Evolutionary conservation across 2,888 invertebrate genomes (phyloP), one percentile per base, ranked within the genome.

Genomic region (Leucophora obtusa): DNA sequence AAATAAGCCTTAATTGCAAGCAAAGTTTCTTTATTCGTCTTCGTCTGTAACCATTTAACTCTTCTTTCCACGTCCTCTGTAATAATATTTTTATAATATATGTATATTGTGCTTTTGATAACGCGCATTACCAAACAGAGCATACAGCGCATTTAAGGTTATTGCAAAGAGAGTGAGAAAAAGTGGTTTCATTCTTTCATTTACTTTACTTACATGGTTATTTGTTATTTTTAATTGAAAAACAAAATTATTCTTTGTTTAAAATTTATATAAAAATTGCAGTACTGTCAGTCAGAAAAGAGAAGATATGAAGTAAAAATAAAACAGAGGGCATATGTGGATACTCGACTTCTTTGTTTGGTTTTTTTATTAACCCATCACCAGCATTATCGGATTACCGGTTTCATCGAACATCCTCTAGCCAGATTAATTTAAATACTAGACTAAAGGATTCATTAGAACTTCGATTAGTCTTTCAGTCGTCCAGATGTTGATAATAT

Each of bases 121-220:
- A 69, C 14, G 70, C 71, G 79, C 79, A 79, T 79, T 79, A 53
- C 75, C 66, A 79, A 79, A 75, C 79, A 79, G 79, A 79, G 79
- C 75, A 65, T 58, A 73, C 69, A 47, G 74, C 71, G 75, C 75
- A 79, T 62, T 71, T 79, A 75, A 71, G 66, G 68, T 75, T 75
- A 75, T 62, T 66, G 66, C 50, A 71, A 51, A 75, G 79, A 79
- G 79, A 79, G 66, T 56, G 50, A 66, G 58, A 53, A 71, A 70
- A 11, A 62, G 24, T 73, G 56, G 47, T 78, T 68, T 62, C 56
- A 72, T 56, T 71, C 60, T 78, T 47, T 28, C 28, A 11, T 62
- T 59, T 59, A 60, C 21, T 65, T 10, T 65, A 47, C 43, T n/a
- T 47, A 1, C 43, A 47, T 71, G 47, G 54, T 15, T 50, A 6